A percentile compares a stretch with the other conserved stretches of the same genome.
These are phyloP conservation scores for Tipula vernalis DNA, from an alignment of 2,888 invertebrate species.

Conservation along the genomic window DNA sequence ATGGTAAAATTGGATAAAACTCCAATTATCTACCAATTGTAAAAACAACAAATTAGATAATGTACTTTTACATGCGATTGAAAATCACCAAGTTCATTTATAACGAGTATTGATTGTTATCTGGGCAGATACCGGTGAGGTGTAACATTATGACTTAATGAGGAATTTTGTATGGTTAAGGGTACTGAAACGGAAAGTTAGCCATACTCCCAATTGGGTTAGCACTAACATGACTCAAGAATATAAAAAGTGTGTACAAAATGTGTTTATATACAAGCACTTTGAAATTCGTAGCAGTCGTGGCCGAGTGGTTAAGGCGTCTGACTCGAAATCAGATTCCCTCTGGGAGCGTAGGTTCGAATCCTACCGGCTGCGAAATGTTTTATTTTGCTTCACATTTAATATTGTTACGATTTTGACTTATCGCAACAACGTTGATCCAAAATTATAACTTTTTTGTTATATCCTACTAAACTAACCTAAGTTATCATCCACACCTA, in stretches of 20 bases:
- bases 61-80: not conserved
- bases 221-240: no score
- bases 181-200: not conserved
- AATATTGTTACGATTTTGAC: no score
- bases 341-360: not conserved
- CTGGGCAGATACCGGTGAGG: not conserved
- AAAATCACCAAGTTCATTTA: not conserved
- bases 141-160: not conserved
- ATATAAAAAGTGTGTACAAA: no score
- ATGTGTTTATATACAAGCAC: no score
- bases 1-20: not conserved
- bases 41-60: not conserved
- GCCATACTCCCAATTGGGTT: no score
- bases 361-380: no score
- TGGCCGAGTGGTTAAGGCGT: constrained; percentile 10
- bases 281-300: no score
- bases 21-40: not conserved
- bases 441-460: not conserved
- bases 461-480: not conserved
- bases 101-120: not conserved
- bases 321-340: constrained; percentile 9
- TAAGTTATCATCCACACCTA: no score
- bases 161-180: not conserved
- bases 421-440: no score
- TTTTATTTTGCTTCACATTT: no score